Conservation (phyloP, 2,888 invertebrate species). For the Lasioglossum lativentre region DNA sequence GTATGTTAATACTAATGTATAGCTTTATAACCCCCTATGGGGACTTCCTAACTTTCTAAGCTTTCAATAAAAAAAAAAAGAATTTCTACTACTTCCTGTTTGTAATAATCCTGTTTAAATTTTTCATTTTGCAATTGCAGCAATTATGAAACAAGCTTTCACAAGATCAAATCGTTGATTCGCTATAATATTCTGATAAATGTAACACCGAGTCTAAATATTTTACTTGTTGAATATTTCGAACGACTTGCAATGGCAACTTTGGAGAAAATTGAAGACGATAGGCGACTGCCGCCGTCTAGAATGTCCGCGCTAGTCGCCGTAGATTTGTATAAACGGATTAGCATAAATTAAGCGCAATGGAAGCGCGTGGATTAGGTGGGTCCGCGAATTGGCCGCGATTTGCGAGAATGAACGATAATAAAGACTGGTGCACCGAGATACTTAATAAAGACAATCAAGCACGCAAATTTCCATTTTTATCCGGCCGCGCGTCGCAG, state of each 20-base stretch:
- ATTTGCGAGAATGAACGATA: constrained; percentile 44
- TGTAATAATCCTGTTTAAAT: not conserved
- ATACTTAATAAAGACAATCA: not conserved
- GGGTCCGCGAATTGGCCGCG: constrained; percentile 42
- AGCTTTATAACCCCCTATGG: too few species aligned
- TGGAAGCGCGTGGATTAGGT: constrained; percentile 34
- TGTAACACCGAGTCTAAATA: not conserved
- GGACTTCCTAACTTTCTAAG: too few species aligned
- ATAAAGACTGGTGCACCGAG: not conserved
- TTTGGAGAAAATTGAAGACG: not conserved
- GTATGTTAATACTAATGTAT: too few species aligned
- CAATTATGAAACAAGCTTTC: not conserved
- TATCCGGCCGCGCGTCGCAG: not conserved
- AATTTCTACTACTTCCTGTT: not conserved
- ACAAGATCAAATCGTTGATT: not conserved
- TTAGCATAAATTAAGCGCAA: constrained; percentile 56
- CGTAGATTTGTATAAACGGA: constrained; percentile 48
- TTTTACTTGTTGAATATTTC: not conserved
- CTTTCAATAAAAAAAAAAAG: too few species aligned
- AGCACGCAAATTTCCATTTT: not conserved
- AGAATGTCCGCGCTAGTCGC: constrained; percentile 29
- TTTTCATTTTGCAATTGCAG: not conserved
- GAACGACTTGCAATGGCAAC: not conserved
- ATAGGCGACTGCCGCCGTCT: not conserved
- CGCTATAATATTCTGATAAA: not conserved